Percentiles rank a stretch among this genome's conserved stretches.
Conservation (phyloP, 2,888 invertebrate species). For the Euplagia quadripunctaria region DNA sequence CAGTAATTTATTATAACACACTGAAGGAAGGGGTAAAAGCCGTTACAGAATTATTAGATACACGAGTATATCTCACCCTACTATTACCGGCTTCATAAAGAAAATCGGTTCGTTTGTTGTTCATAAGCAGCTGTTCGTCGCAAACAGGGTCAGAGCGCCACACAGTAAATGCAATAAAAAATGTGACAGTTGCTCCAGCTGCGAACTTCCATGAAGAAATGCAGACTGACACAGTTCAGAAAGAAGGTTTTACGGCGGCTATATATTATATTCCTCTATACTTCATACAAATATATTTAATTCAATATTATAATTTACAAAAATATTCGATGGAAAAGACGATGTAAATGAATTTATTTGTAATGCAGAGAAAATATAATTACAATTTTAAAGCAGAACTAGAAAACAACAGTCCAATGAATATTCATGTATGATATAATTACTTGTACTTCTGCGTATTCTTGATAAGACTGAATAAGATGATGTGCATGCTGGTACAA, state of each 20-base stretch:
- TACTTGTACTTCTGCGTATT: slow-evolving; percentile 27
- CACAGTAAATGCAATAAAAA: slow-evolving; percentile 63
- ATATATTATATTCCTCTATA: not conserved
- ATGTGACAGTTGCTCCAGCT: slow-evolving; percentile 61
- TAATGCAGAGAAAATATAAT: slow-evolving; percentile 46
- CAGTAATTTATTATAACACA: not conserved
- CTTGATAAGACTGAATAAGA: slow-evolving; percentile 13
- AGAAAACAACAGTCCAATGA: slow-evolving; percentile 39
- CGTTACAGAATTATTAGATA: slow-evolving; percentile 56
- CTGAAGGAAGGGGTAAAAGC: slow-evolving; percentile 29
- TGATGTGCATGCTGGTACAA: not conserved
- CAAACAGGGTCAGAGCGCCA: slow-evolving; percentile 63
- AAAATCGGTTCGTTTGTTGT: slow-evolving; percentile 54
- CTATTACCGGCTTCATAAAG: slow-evolving; percentile 46
- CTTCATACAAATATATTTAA: not conserved
- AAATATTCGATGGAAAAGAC: not conserved
- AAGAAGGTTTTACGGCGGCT: slow-evolving; percentile 10
- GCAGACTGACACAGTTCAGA: slow-evolving; percentile 49
- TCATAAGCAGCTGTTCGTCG: slow-evolving; percentile 72
- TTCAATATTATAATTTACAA: not conserved
- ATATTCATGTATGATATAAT: slow-evolving; percentile 41
- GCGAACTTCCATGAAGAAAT: slow-evolving; percentile 55
- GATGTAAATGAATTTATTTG: not conserved
- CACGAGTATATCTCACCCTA: slow-evolving; percentile 61
- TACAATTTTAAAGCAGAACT: slow-evolving; percentile 52